Percentiles rank a stretch among this genome's conserved stretches.
Conservation (phyloP, 2,113 vertebrate species). For the Dromas ardeola region DNA sequence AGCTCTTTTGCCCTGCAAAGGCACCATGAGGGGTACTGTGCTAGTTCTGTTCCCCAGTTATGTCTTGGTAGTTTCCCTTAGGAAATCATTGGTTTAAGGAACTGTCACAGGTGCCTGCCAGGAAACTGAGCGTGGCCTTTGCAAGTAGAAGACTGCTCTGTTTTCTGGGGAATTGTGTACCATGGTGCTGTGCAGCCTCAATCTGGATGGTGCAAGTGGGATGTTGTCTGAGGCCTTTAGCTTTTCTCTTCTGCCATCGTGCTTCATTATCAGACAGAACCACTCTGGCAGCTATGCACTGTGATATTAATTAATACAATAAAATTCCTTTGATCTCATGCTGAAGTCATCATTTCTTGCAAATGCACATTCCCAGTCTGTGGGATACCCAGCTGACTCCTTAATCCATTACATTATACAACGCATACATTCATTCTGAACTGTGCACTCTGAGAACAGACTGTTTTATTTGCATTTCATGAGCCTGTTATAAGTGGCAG, state of each 20-base stretch:
- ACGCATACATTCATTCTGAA: not conserved
- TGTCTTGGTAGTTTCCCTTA: not conserved
- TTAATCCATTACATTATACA: not conserved
- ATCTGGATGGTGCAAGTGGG: accelerated
- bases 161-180: not conserved
- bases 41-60: not conserved
- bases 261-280: not conserved
- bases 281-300: not conserved
- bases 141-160: not conserved
- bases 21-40: accelerated
- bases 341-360: not conserved
- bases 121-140: not conserved
- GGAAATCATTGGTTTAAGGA: not conserved
- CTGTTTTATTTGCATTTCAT: not conserved
- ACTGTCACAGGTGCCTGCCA: not conserved
- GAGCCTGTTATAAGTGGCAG: not conserved
- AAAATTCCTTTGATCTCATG: not conserved
- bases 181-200: not conserved
- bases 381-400: not conserved
- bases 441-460: not conserved
- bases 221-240: not conserved
- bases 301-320: not conserved
- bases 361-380: not conserved
- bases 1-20: not conserved
- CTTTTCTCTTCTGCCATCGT: not conserved